Evolutionary conservation across 2,797 vertebrate species (phyloP).

Genomic region (Pantherophis alleghaniensis): DNA sequence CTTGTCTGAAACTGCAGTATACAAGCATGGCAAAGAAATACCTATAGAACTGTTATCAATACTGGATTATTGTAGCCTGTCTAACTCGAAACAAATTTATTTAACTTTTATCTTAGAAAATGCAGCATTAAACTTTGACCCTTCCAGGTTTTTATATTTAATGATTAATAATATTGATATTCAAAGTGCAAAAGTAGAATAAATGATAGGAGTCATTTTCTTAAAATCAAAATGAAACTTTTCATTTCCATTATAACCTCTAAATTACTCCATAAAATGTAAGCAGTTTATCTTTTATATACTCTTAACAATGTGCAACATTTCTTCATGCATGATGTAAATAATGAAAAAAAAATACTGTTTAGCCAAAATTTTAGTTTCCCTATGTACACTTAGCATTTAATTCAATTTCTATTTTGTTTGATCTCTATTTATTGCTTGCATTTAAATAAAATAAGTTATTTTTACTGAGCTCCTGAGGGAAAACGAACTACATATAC

Average conservation of each 20-base stretch:
- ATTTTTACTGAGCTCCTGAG: constrained; percentile 73
- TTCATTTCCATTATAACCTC: constrained; percentile 45
- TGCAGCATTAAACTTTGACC: constrained; percentile 70
- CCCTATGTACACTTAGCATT: constrained; percentile 58
- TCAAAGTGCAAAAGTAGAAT: constrained; percentile 75
- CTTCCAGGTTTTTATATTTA: constrained; percentile 51
- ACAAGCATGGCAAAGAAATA: constrained; percentile 28
- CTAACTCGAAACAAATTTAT: constrained; percentile 56
- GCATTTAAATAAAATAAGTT: constrained; percentile 77
- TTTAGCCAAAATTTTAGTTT: constrained; percentile 59
- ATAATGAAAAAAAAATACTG: constrained; percentile 66
- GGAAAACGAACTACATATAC: constrained; percentile 67
- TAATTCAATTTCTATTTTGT: constrained; percentile 67
- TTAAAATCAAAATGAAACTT: constrained; percentile 55
- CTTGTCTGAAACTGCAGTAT: constrained; percentile 51
- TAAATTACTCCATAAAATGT: constrained; percentile 53
- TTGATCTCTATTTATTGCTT: constrained; percentile 76
- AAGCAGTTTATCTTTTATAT: constrained; percentile 60
- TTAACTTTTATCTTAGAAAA: constrained; percentile 69
- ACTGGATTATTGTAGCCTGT: constrained; percentile 52
- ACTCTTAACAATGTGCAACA: constrained; percentile 62
- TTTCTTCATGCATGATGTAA: constrained; percentile 55
- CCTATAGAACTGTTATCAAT: constrained; percentile 55
- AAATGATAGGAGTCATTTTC: constrained; percentile 66
- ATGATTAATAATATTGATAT: constrained; percentile 57